These are phyloP conservation scores for Spinibarbus caldwelli DNA, from an alignment of 2,797 vertebrate genomes.

Conservation along the genomic window DNA sequence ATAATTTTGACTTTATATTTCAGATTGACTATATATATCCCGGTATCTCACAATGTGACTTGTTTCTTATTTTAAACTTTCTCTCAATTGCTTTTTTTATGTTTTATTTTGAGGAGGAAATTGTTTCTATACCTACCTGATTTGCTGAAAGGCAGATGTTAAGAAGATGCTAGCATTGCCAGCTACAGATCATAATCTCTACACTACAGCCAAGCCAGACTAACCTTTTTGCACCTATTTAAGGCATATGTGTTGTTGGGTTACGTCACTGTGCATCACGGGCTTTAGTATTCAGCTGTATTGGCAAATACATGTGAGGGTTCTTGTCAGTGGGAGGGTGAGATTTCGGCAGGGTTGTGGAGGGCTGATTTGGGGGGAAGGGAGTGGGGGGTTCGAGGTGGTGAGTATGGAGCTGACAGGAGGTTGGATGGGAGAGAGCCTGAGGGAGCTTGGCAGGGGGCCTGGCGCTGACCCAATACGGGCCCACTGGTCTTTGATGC, in stretches of 20 bases:
- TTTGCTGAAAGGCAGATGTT: background rate
- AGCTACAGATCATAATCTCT: background rate
- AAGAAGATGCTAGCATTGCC: background rate
- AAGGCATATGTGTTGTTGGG: background rate
- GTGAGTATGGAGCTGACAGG: constrained; percentile 66
- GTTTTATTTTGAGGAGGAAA: background rate
- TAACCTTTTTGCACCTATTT: constrained; percentile 11
- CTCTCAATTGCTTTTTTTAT: background rate
- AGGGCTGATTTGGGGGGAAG: constrained; percentile 10
- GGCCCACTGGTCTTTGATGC: constrained; percentile 83
- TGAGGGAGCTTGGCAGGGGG: constrained; percentile 73
- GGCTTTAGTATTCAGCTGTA: constrained; percentile 64
- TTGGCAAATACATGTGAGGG: constrained; percentile 36
- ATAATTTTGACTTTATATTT: background rate
- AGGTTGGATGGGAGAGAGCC: constrained; percentile 63
- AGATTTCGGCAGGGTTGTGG: constrained; percentile 9
- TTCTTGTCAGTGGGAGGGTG: constrained; percentile 64
- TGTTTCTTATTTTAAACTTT: background rate
- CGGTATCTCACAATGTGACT: background rate
- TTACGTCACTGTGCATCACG: constrained; percentile 2
- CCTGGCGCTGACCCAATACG: constrained; percentile 71
- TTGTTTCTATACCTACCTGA: background rate
- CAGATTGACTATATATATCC: background rate
- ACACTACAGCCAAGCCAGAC: background rate
- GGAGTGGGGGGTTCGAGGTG: constrained; percentile 62